Evolutionary conservation across 2,888 invertebrate species (phyloP).

Genomic region (Heliconius cydno): DNA sequence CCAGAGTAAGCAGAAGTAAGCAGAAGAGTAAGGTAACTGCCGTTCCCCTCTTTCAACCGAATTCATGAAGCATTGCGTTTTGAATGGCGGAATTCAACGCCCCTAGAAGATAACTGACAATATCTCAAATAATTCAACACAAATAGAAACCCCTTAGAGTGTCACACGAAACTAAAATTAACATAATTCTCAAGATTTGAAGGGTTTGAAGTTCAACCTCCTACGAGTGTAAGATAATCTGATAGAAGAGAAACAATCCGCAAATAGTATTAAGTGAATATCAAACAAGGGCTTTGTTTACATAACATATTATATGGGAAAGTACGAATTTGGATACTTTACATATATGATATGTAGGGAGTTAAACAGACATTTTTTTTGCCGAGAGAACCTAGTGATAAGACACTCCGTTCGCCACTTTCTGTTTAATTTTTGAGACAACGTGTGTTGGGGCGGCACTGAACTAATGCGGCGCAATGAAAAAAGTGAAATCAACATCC

Average conservation of each 20-base stretch:
- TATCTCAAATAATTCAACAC: neutral
- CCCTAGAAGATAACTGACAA: neutral
- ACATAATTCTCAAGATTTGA: conserved; percentile 13
- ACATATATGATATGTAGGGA: neutral
- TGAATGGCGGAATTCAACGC: no score
- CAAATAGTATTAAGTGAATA: conserved; percentile 43
- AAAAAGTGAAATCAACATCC: no score
- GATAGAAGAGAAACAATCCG: conserved; percentile 37
- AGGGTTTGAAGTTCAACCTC: neutral
- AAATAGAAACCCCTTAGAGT: neutral
- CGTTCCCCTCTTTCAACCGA: no score
- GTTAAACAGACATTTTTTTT: neutral
- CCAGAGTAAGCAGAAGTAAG: no score
- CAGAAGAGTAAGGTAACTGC: no score
- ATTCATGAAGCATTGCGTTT: no score
- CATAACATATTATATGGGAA: conserved; percentile 31
- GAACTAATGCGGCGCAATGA: no score
- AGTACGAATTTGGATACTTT: conserved; percentile 8
- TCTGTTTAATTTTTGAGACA: no score
- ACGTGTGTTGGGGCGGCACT: no score
- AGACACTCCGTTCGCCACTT: no score
- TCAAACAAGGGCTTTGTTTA: conserved; percentile 39
- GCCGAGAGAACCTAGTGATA: no score
- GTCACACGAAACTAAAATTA: conserved; percentile 21
- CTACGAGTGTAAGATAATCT: conserved; percentile 39